Conservation (phyloP, 2,797 vertebrate genomes). For the Silurus aristotelis region DNA sequence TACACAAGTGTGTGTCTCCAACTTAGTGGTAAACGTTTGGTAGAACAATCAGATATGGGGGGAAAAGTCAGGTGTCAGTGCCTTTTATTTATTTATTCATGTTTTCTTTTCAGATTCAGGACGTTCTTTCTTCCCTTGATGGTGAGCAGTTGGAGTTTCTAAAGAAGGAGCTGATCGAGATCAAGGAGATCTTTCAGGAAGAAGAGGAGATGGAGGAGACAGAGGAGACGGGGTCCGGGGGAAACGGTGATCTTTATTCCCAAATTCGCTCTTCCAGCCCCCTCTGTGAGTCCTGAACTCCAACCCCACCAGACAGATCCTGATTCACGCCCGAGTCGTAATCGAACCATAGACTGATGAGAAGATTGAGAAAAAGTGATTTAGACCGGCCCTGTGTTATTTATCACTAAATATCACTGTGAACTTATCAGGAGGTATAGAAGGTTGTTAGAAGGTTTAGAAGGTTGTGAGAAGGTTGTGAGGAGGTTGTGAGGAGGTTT, state of each 20-base stretch:
- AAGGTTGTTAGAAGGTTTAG: no score
- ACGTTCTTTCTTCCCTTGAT: constrained; percentile 80
- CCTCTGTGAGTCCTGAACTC: constrained; percentile 69
- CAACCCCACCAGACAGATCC: not conserved
- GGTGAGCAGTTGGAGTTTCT: constrained; percentile 82
- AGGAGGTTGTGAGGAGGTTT: no score
- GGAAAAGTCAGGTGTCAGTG: no score
- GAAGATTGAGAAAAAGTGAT: not conserved
- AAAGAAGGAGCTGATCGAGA: constrained; percentile 88
- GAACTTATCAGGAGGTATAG: no score
- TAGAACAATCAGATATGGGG: no score
- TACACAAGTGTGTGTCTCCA: no score
- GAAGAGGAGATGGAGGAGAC: constrained; percentile 70
- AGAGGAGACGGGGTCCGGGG: constrained; percentile 61
- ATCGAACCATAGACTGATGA: constrained; percentile 33
- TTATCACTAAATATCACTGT: no score
- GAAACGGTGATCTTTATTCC: constrained; percentile 78
- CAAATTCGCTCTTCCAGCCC: constrained; percentile 73
- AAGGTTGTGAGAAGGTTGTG: no score
- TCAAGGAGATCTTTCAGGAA: constrained; percentile 88
- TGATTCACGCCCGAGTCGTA: not conserved
- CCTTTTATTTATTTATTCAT: not conserved
- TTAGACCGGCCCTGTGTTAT: not conserved
- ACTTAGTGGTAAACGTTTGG: no score
- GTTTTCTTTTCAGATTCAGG: constrained; percentile 80